Evolutionary conservation across 35 echinoderm and acorn worm species (phyloP).

Genomic region (Lytechinus variegatus): DNA sequence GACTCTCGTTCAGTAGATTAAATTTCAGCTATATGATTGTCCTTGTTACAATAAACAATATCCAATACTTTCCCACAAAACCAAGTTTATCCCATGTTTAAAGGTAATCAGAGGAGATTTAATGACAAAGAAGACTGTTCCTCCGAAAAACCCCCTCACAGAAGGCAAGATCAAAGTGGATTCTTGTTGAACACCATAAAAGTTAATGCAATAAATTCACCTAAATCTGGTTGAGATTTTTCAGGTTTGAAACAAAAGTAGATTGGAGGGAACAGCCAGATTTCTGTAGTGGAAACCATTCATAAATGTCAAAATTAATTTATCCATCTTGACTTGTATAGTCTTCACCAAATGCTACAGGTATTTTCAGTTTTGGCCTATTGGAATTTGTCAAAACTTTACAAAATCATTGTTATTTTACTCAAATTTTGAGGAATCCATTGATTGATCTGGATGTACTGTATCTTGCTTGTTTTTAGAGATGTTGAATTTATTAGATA

Average conservation of each 20-base stretch:
- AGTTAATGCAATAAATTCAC: not conserved
- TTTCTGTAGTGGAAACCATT: not conserved
- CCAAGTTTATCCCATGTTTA: not conserved
- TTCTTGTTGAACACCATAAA: not conserved
- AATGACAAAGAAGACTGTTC: not conserved
- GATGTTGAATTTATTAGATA: too few species aligned
- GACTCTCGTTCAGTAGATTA: not conserved
- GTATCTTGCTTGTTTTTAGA: too few species aligned
- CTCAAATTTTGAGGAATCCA: too few species aligned
- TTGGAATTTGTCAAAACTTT: too few species aligned
- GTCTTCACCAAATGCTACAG: not conserved
- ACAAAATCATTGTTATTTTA: too few species aligned
- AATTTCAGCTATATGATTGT: not conserved
- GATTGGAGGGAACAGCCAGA: not conserved
- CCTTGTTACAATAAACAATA: not conserved
- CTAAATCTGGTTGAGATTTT: conserved; percentile 9
- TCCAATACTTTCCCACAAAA: not conserved
- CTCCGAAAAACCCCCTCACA: not conserved
- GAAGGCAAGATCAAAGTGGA: not conserved
- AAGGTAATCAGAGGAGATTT: not conserved
- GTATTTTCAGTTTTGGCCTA: not conserved
- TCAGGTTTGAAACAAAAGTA: not conserved
- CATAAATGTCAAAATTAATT: not conserved
- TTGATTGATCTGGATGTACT: too few species aligned
- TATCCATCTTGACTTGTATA: not conserved